phyloP scores from a whole-genome alignment of 1,140 invertebrate genomes.

The Tribolium madens region DNA sequence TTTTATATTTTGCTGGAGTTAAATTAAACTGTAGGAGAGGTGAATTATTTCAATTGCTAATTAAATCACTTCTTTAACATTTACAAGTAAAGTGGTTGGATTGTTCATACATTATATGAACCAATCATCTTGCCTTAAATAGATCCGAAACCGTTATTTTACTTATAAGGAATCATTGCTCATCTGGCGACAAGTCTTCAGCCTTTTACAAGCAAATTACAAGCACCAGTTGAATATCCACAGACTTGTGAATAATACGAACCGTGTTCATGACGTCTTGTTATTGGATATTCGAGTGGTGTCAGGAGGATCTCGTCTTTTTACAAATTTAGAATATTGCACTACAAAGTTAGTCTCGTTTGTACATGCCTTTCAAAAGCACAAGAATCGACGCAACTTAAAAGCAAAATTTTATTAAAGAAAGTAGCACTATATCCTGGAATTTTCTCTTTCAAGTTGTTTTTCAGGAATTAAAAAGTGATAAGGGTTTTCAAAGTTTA shows the following conservation, averaged over 20 bases:
- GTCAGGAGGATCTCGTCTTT: neutral
- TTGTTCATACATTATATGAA: neutral
- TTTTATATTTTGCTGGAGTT: too few species aligned
- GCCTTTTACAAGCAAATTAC: slow-evolving; percentile 15
- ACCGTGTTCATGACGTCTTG: slow-evolving; percentile 9
- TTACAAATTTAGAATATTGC: neutral
- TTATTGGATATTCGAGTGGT: slow-evolving; percentile 24
- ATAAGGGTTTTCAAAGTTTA: too few species aligned
- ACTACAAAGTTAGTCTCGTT: slow-evolving; percentile 13
- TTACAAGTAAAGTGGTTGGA: neutral
- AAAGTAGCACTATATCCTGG: neutral
- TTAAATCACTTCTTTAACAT: neutral
- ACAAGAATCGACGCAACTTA: neutral
- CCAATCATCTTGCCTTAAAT: slow-evolving; percentile 1
- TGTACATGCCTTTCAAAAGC: neutral
- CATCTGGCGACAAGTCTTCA: slow-evolving; percentile 5
- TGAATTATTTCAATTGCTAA: neutral
- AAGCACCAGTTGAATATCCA: neutral
- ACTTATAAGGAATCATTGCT: slow-evolving; percentile 26
- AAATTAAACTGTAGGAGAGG: neutral
- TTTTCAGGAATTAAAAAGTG: too few species aligned
- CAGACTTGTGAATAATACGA: neutral
- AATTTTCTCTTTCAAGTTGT: neutral
- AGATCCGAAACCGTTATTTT: slow-evolving; percentile 10
- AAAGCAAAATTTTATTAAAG: neutral